Base-by-base conservation (phyloP, 2,797 vertebrate genomes). In the Dallia pectoralis region DNA sequence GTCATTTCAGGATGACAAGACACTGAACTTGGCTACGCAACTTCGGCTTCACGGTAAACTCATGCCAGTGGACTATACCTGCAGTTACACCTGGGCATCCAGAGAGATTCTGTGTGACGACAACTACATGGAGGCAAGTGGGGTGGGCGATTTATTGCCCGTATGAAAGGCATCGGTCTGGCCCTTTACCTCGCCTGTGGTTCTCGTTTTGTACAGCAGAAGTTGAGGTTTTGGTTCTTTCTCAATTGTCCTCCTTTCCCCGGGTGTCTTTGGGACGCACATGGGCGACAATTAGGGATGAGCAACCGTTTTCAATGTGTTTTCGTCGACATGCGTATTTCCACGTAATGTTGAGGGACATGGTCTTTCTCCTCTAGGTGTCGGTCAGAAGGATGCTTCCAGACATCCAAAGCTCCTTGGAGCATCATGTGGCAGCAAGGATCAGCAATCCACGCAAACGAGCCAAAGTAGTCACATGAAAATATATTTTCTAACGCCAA, bases 111-210 rank as follows among this genome's bases (percentile, higher is more conserved):
- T 91, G 11, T 95, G 93, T 81, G 87, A 89, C 73, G 80, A 9
- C 29, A 91, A 91, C 77, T 95, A 90, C 64, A 93, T 94, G 92
- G 92, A 95, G 91, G 94, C 91, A 85, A 84, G 90, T 84, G 59
- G 22, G 51, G 2, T 6, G 40, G 8, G 40, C 40, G 14, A 6
- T 44, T 44, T 44, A 44, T 12, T 44, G 11, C 40, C 33, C 40
- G 40, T 14, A 14, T 44, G 40, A 44, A 44, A 3, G 40, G 5
- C 40, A 44, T 44, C 8, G 12, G 40, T 6, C 40, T 6, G 36
- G 40, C 11, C 8, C 4, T 44, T 44, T 12, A 14, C 40, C 11
- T 14, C 40, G 5, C 36, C 9, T 6, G 36, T 40, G 36, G 9
- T 44, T 12, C 8, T 44, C 40, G 40, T 44, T 44, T 12, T 44